Base-by-base conservation (phyloP, 2,797 vertebrate genomes). In the Acrocephalus scirpaceus region DNA sequence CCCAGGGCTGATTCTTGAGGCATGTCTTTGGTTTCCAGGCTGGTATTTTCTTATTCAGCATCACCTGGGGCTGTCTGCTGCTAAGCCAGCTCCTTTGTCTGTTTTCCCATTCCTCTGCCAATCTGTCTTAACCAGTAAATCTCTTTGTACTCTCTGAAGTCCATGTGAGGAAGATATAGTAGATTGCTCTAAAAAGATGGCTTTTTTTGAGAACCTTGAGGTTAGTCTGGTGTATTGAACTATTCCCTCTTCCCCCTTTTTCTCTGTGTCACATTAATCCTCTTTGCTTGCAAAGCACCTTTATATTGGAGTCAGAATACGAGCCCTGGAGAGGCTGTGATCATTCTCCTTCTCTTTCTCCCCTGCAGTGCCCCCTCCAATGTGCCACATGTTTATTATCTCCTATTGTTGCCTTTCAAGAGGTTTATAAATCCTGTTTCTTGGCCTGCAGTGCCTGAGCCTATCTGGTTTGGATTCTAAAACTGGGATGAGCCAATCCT, bases 11-110 rank as follows among this genome's bases (percentile, higher is more conserved):
- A 87, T 89, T 91, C 58, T 78, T 64, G 56, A 95, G 71, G 77
- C 77, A 26, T n/a, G 67, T 18, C 67, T 91, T 87, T 85, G 71
- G 51, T 96, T 93, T 94, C 81, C 78, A 94, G 71, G 87, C 81
- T 93, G 77, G 64, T 82, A 8, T 76, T 79, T 80, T 83, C 50
- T 87, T 73, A 58, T 38, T 64, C 71, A 90, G 86, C 76, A 62
- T 95, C 84, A 95, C 87, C 77, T 92, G 81, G 84, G 56, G 77
- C 74, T 93, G 62, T 66, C 80, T 94, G 77, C 86, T 91, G 81
- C 61, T 80, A 44, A 93, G 56, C 64, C 94, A 96, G 65, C 69
- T 93, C 87, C 53, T 92, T 90, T 87, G 91, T 93, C 74, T 85
- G 27, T 73, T 73, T 91, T 85, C 53, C 65, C 32, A 27, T 76